Evolutionary conservation across 2,113 vertebrate genomes (phyloP).

Genomic region (Periophthalmus modestus): DNA sequence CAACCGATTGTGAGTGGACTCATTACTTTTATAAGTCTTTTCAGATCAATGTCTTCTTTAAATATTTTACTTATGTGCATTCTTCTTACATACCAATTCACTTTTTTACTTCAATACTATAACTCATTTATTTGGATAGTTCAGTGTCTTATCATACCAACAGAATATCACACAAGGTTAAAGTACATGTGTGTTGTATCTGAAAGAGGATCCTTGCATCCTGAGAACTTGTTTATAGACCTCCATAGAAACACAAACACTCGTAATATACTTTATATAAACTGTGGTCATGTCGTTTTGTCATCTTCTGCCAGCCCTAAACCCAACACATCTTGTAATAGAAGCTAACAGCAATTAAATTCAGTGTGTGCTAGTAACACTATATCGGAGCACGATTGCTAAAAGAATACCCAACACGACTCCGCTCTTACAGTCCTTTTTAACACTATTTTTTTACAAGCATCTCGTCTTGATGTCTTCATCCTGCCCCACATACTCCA

Average conservation of each 20-base stretch:
- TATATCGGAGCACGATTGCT: conserved; percentile 30
- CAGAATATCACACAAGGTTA: conserved; percentile 1
- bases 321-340: conserved; percentile 38
- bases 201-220: conserved; percentile 10
- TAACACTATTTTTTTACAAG: conserved; percentile 46
- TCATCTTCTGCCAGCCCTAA: conserved; percentile 22
- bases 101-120: not conserved
- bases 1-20: too few relatives aligned
- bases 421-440: conserved; percentile 26
- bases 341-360: conserved; percentile 35
- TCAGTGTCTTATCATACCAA: not conserved
- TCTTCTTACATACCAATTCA: too few relatives aligned
- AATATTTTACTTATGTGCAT: too few relatives aligned
- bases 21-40: too few relatives aligned
- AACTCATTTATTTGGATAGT: not conserved
- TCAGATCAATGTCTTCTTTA: too few relatives aligned
- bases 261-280: conserved; percentile 39
- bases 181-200: not conserved
- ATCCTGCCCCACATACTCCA: conserved; percentile 49
- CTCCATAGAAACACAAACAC: conserved; percentile 30
- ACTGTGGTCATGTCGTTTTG: conserved; percentile 19
- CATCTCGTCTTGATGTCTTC: conserved; percentile 53
- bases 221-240: conserved; percentile 26
- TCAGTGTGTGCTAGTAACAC: conserved; percentile 30
- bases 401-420: conserved; percentile 18